These are phyloP conservation scores for Crenichthys baileyi DNA, from an alignment of 2,797 vertebrate genomes.

Conservation along the genomic window DNA sequence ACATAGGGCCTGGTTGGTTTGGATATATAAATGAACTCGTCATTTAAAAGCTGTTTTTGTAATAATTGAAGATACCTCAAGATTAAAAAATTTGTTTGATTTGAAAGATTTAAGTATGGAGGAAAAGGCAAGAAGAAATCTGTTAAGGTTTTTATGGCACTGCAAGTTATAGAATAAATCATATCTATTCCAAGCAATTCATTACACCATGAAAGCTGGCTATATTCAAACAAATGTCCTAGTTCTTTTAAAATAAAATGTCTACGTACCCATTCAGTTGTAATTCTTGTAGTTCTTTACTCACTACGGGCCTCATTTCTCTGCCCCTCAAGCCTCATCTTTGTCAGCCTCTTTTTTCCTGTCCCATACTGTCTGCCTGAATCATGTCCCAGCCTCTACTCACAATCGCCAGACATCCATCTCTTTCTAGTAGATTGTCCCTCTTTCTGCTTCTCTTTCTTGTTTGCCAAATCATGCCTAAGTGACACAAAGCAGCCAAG, in stretches of 20 bases:
- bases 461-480: constrained; percentile 10
- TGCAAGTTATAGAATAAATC: neutral
- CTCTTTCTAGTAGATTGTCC: constrained; percentile 5
- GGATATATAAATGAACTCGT: neutral
- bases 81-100: neutral
- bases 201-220: neutral
- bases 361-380: constrained; percentile 22
- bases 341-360: constrained; percentile 15
- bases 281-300: neutral
- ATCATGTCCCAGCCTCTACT: constrained; percentile 26
- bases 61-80: neutral
- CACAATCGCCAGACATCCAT: neutral
- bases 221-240: neutral
- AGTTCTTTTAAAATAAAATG: neutral
- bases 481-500: constrained; percentile 7
- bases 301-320: constrained; percentile 14
- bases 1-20: neutral
- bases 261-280: constrained; percentile 1
- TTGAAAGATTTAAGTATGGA: neutral
- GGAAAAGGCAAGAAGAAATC: neutral
- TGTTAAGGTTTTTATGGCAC: neutral
- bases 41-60: neutral
- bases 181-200: neutral
- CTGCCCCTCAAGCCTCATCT: constrained; percentile 34
- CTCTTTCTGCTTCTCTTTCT: constrained; percentile 3